These are phyloP conservation scores for Caenorhabditis sulstoni DNA, from an alignment of 2,888 invertebrate species.

Conservation along the genomic window DNA sequence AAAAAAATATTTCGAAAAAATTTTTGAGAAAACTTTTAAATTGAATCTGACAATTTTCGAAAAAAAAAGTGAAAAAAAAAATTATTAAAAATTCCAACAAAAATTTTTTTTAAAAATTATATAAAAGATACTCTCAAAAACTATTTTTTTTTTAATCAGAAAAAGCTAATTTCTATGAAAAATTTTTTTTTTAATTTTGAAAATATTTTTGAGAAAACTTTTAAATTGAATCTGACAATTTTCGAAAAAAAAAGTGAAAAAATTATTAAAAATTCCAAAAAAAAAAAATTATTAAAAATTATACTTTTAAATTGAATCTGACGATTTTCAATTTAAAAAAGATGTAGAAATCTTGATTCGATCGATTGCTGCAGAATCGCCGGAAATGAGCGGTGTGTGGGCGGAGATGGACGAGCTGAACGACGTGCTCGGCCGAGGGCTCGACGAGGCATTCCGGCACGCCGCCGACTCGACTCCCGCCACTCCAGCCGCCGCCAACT, in stretches of 20 bases:
- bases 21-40: not conserved
- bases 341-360: not conserved
- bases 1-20: too few species aligned
- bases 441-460: conserved; percentile 46
- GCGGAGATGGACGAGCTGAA: conserved; percentile 49
- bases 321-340: not conserved
- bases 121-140: too few species aligned
- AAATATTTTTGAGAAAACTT: too few species aligned
- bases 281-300: not conserved
- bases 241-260: not conserved
- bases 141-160: too few species aligned
- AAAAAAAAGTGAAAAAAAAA: too few species aligned
- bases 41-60: too few species aligned
- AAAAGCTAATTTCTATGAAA: too few species aligned
- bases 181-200: too few species aligned
- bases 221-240: too few species aligned
- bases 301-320: not conserved
- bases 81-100: not conserved
- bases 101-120: not conserved
- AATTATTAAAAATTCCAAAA: not conserved
- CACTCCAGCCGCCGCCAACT: conserved; percentile 9
- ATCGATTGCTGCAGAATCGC: conserved; percentile 2
- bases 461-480: conserved; percentile 31
- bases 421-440: conserved; percentile 45
- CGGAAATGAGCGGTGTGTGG: conserved; percentile 36